Conservation (phyloP, 2,888 invertebrate species). For the Brachypterus glaber region DNA sequence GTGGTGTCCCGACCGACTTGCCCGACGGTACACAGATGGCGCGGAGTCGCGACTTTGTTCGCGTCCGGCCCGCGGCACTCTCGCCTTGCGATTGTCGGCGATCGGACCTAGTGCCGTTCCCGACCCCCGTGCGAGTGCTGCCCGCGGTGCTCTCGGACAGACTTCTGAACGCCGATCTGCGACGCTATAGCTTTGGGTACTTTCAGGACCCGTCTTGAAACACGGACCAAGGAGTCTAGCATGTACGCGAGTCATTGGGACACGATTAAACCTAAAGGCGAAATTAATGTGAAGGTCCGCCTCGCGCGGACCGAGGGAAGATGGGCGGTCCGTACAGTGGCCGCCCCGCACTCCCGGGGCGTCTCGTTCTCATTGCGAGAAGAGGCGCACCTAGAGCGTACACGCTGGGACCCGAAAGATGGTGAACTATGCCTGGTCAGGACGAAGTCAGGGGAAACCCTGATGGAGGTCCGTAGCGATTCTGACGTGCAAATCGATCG, state of each 20-base stretch:
- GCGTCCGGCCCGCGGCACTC: conserved; percentile 27
- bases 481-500: conserved; percentile 75
- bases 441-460: conserved; percentile 60
- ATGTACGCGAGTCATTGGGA: too few species aligned
- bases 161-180: too few species aligned
- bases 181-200: too few species aligned
- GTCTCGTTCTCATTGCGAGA: conserved; percentile 41
- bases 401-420: conserved; percentile 61
- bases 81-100: conserved; percentile 28
- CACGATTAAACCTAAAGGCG: too few species aligned
- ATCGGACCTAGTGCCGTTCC: conserved; percentile 19
- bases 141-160: too few species aligned
- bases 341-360: conserved; percentile 39
- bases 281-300: too few species aligned
- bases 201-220: too few species aligned
- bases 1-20: conserved; percentile 18
- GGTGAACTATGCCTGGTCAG: conserved; percentile 64
- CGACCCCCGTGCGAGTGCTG: too few species aligned
- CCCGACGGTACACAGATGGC: conserved; percentile 18
- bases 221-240: too few species aligned
- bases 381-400: conserved; percentile 52
- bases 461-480: conserved; percentile 64
- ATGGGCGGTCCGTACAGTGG: too few species aligned
- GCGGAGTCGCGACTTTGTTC: conserved; percentile 12
- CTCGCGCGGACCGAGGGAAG: too few species aligned